phyloP scores from a whole-genome alignment of 2,888 invertebrate genomes.

The Neocrepidodera transversa region DNA sequence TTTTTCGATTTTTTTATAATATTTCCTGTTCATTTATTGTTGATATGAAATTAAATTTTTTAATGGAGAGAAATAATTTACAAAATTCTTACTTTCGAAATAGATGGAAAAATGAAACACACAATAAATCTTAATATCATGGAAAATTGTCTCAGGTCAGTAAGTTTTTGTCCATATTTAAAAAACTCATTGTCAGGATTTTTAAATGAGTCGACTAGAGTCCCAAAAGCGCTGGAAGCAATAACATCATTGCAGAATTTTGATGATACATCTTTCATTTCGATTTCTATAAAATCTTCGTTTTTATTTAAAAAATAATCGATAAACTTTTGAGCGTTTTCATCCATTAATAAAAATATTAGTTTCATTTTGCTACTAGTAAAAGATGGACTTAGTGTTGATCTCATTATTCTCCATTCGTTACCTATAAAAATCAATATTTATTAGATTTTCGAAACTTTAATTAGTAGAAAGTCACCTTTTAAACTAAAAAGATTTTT shows the following conservation, averaged over 20 bases:
- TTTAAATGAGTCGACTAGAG: constrained; percentile 62
- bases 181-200: constrained; percentile 66
- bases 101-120: not conserved
- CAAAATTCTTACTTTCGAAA: not conserved
- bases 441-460: not conserved
- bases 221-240: constrained; percentile 55
- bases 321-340: constrained; percentile 39
- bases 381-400: constrained; percentile 53
- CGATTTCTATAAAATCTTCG: constrained; percentile 52
- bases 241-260: constrained; percentile 65
- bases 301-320: constrained; percentile 46
- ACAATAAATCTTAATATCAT: constrained; percentile 13
- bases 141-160: constrained; percentile 49
- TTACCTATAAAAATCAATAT: constrained; percentile 37
- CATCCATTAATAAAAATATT: constrained; percentile 50
- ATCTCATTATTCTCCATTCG: constrained; percentile 53
- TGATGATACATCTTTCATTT: constrained; percentile 61
- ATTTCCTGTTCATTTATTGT: no score
- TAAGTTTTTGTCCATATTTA: constrained; percentile 61
- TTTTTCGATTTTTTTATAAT: no score
- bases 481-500: constrained; percentile 49
- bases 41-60: no score
- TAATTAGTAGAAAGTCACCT: constrained; percentile 32
- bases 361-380: constrained; percentile 56
- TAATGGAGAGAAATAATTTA: no score